Evolutionary conservation across 2,888 invertebrate genomes (phyloP).

Genomic region (Euphydryas editha): DNA sequence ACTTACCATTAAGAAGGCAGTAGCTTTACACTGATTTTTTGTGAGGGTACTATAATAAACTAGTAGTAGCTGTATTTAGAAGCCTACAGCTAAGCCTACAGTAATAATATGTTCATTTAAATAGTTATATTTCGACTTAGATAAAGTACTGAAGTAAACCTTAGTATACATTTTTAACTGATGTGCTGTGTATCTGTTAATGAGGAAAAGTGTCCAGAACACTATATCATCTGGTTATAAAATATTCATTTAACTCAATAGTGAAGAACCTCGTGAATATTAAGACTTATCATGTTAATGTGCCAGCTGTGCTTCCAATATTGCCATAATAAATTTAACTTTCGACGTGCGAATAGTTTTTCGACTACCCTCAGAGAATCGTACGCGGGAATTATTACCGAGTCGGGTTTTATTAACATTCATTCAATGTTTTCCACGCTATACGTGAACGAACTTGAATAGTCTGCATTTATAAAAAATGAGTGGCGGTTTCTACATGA

Average conservation of each 20-base stretch:
- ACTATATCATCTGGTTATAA: not conserved
- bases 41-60: too few relatives aligned
- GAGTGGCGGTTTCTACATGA: not conserved
- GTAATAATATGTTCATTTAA: too few relatives aligned
- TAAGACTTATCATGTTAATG: not conserved
- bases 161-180: too few relatives aligned
- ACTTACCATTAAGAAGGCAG: too few relatives aligned
- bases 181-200: too few relatives aligned
- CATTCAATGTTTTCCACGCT: not conserved
- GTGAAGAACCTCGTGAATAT: not conserved
- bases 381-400: not conserved
- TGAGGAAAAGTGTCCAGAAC: not conserved
- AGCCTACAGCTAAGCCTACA: too few relatives aligned
- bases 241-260: not conserved
- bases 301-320: not conserved
- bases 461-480: not conserved
- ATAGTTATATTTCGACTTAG: too few relatives aligned
- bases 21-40: too few relatives aligned
- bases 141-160: too few relatives aligned
- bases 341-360: not conserved
- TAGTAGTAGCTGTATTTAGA: too few relatives aligned
- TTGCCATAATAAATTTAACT: not conserved
- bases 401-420: not conserved
- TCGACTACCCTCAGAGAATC: not conserved
- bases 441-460: not conserved